Percentiles rank a stretch among this genome's conserved stretches.
Conservation (phyloP, 2,888 invertebrate species). For the Amblyjoppa proteus region DNA sequence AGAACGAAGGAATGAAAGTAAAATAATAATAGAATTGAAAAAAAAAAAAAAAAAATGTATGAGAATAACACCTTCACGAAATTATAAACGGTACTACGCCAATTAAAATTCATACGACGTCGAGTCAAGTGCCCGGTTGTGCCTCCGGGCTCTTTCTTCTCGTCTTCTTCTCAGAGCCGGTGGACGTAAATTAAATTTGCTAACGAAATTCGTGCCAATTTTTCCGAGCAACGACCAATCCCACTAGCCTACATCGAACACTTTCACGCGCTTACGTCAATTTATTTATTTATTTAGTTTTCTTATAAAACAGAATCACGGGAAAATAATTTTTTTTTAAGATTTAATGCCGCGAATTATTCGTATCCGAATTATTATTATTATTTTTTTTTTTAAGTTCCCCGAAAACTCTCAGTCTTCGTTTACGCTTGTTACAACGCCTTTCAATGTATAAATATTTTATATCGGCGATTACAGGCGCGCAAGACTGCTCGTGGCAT, state of each 20-base stretch:
- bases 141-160: constrained; percentile 41
- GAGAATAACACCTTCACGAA: constrained; percentile 60
- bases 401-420: constrained; percentile 19
- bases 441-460: constrained; percentile 31
- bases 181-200: constrained; percentile 63
- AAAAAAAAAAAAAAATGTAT: constrained; percentile 15
- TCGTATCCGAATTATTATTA: neutral
- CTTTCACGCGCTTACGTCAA: too few relatives aligned
- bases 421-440: neutral
- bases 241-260: too few relatives aligned
- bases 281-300: too few relatives aligned
- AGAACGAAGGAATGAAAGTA: neutral
- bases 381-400: constrained; percentile 27
- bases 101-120: constrained; percentile 61
- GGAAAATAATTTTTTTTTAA: too few relatives aligned
- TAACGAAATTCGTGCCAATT: constrained; percentile 64
- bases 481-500: constrained; percentile 33
- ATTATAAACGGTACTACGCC: constrained; percentile 50
- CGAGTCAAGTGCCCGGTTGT: constrained; percentile 47
- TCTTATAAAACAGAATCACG: too few relatives aligned
- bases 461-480: constrained; percentile 49
- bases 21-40: neutral
- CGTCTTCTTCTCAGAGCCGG: constrained; percentile 29
- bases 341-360: neutral
- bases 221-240: constrained; percentile 58